A percentile compares a stretch with the other conserved stretches of the same genome.
Evolutionary conservation across 2,797 vertebrate genomes (phyloP).

Genomic region (Mormyrops attenuatus): DNA sequence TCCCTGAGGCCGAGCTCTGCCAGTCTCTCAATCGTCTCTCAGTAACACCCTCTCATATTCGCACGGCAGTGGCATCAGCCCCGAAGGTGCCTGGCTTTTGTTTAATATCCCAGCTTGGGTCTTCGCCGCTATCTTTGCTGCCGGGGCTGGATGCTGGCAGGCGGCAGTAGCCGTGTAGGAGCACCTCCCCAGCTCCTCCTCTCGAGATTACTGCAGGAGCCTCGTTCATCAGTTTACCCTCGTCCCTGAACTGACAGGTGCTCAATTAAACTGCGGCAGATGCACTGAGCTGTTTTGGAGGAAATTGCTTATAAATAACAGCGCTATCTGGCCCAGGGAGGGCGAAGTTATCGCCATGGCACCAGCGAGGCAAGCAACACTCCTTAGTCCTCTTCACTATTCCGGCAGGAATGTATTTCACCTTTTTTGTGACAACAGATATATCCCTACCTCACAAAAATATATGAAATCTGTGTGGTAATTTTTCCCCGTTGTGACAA

Average conservation of each 20-base stretch:
- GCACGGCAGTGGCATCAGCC: neutral
- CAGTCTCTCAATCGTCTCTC: neutral
- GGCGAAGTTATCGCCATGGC: constrained; percentile 29
- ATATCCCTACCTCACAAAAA: neutral
- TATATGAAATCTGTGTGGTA: neutral
- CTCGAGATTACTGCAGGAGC: constrained; percentile 33
- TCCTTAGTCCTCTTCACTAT: neutral
- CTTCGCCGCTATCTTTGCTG: neutral
- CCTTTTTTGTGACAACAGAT: neutral
- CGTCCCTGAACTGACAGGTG: constrained; percentile 23
- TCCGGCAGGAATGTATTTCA: neutral
- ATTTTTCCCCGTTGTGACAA: neutral
- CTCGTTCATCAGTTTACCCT: constrained; percentile 35
- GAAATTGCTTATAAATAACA: constrained; percentile 39
- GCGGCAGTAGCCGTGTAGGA: neutral
- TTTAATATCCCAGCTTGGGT: constrained; percentile 3
- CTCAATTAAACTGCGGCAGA: constrained; percentile 30
- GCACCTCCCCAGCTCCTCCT: constrained; percentile 20
- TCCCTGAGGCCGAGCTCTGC: neutral
- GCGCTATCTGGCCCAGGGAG: constrained; percentile 27
- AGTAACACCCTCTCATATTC: neutral
- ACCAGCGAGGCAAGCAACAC: constrained; percentile 10
- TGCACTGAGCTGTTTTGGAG: constrained; percentile 28
- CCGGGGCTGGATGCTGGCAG: neutral
- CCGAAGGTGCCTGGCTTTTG: neutral